Percentiles rank a stretch among this genome's conserved stretches.
Evolutionary conservation across 2,113 vertebrate genomes (phyloP).

Genomic region (Microcebus griseorufus): DNA sequence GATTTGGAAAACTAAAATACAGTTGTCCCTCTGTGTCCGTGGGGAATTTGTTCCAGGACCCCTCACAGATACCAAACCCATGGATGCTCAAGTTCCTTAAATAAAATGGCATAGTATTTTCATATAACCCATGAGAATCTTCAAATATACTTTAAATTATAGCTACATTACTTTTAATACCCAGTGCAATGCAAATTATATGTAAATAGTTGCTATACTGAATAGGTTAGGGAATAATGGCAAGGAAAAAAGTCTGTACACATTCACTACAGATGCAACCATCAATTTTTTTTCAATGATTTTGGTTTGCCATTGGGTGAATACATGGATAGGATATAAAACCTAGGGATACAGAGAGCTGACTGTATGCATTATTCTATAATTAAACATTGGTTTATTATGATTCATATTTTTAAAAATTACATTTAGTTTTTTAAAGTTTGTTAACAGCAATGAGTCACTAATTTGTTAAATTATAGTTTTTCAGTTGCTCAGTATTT

Average conservation of each 20-base stretch:
- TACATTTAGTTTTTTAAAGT: background rate
- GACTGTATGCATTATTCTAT: background rate
- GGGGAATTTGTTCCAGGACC: background rate
- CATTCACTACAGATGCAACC: background rate
- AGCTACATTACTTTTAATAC: background rate
- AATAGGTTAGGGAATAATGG: background rate
- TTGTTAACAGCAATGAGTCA: background rate
- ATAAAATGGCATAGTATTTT: background rate
- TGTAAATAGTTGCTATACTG: background rate
- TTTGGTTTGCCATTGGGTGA: background rate
- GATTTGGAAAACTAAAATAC: background rate
- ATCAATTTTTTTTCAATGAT: background rate
- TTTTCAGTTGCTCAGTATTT: slow-evolving; percentile 9
- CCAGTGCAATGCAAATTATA: background rate
- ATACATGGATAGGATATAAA: background rate
- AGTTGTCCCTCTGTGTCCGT: background rate
- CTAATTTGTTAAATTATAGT: background rate
- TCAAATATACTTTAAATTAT: background rate
- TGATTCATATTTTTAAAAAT: slow-evolving; percentile 5
- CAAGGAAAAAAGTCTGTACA: background rate
- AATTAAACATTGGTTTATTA: background rate
- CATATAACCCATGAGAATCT: background rate
- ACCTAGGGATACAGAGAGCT: background rate
- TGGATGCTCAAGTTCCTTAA: background rate
- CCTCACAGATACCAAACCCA: background rate